These are phyloP conservation scores for Podarcis muralis DNA, from an alignment of 2,113 vertebrate genomes.

Conservation along the genomic window DNA sequence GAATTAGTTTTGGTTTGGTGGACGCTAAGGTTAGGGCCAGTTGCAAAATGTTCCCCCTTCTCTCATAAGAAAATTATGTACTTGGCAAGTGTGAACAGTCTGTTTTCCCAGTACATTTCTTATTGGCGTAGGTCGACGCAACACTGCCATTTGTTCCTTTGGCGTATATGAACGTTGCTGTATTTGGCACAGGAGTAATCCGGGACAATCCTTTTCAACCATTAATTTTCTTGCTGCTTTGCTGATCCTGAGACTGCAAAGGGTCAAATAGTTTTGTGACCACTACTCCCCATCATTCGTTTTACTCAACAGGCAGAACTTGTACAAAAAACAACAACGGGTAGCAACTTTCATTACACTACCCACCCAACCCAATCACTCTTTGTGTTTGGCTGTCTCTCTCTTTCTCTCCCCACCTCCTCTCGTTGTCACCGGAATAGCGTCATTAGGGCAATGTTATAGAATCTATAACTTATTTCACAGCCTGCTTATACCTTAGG, in stretches of 20 bases:
- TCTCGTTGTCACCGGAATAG: background rate
- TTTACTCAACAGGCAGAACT: conserved; percentile 23
- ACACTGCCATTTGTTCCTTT: background rate
- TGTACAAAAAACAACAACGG: background rate
- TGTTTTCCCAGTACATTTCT: background rate
- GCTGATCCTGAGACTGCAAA: background rate
- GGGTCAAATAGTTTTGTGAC: background rate
- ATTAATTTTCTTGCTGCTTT: background rate
- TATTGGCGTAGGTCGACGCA: background rate
- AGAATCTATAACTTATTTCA: background rate
- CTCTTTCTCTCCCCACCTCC: no score
- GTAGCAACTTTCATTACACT: background rate
- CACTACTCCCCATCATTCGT: background rate
- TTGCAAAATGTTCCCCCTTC: background rate
- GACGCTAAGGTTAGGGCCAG: conserved; percentile 5
- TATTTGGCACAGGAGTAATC: conserved; percentile 9
- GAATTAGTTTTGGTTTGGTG: background rate
- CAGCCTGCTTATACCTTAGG: conserved; percentile 18
- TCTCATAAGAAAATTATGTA: background rate
- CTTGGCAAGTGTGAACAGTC: background rate
- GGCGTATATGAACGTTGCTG: background rate
- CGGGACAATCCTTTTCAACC: conserved; percentile 6
- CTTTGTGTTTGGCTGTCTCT: no score
- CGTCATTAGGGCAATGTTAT: background rate
- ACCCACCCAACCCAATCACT: no score